These are phyloP conservation scores for Phalacrocorax carbo DNA, from an alignment of 2,113 vertebrate species.

Conservation along the genomic window DNA sequence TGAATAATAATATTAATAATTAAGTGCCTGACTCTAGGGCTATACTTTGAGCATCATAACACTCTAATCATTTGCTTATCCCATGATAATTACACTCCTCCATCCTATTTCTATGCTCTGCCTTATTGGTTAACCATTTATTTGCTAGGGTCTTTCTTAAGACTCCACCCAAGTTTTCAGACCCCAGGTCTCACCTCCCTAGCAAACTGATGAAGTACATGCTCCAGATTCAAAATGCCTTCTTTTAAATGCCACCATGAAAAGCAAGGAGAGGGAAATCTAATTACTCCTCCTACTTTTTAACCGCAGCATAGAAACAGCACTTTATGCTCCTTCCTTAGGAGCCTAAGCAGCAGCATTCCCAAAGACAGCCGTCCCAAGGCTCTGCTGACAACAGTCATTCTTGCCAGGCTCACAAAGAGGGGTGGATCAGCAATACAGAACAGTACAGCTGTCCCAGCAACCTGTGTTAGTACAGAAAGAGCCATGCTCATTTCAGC, in stretches of 20 bases:
- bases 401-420: background rate
- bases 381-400: background rate
- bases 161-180: background rate
- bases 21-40: constrained; percentile 56
- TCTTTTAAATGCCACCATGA: background rate
- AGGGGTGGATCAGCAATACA: background rate
- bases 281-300: background rate
- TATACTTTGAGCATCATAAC: constrained; percentile 66
- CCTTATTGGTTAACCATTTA: constrained; percentile 56
- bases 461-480: background rate
- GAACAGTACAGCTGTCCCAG: background rate
- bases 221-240: background rate
- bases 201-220: background rate
- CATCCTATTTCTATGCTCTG: constrained; percentile 17
- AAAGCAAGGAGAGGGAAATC: background rate
- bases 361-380: background rate
- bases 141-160: background rate
- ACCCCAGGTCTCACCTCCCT: background rate
- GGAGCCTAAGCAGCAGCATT: background rate
- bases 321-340: background rate
- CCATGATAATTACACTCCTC: constrained; percentile 58
- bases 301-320: background rate
- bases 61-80: constrained; percentile 63
- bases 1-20: constrained; percentile 73
- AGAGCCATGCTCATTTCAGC: background rate